Evolutionary conservation across 2,113 vertebrate species (phyloP).

Genomic region (Bos taurus): ARS-UCD2.0 NC_037334.1:108686001-108686500

Average conservation of each 20-base stretch:
- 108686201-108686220: background rate
- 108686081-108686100: too few species aligned
- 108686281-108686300: background rate
- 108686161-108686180: background rate
- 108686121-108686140: accelerated
- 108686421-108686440: background rate
- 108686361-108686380: background rate
- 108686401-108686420: background rate
- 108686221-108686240: background rate
- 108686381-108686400: background rate
- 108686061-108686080: background rate
- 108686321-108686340: background rate
- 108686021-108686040: background rate
- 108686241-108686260: background rate
- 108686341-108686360: background rate
- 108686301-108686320: background rate
- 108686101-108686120: background rate
- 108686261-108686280: background rate
- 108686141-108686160: background rate
- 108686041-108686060: background rate
- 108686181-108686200: accelerated
- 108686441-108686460: background rate
- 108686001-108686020: background rate
- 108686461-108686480: background rate
- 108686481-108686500: background rate